Percentiles rank a stretch among this genome's conserved stretches.
Evolutionary conservation across 1,140 invertebrate genomes (phyloP).

Genomic region (Bombus consobrinus): DNA sequence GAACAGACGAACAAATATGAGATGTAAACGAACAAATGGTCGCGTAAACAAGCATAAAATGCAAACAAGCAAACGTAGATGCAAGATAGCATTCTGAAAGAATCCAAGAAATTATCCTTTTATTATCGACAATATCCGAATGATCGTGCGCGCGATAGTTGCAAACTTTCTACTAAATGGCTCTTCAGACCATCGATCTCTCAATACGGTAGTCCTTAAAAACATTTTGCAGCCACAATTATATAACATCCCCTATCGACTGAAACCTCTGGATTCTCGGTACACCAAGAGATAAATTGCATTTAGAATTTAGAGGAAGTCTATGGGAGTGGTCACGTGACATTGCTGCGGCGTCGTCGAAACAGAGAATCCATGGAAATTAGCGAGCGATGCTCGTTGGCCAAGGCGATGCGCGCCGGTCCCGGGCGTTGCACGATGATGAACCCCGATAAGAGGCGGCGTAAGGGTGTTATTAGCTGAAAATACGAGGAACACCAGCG

Average conservation of each 20-base stretch:
- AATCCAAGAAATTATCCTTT: too few species aligned
- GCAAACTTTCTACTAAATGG: too few species aligned
- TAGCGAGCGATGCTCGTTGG: slow-evolving; percentile 68
- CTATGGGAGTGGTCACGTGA: neutral
- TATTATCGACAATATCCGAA: too few species aligned
- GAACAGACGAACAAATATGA: neutral
- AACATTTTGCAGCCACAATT: neutral
- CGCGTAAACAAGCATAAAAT: neutral
- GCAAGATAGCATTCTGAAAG: too few species aligned
- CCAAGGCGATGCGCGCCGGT: slow-evolving; percentile 37
- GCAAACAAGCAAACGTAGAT: too few species aligned
- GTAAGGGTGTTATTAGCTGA: slow-evolving; percentile 79
- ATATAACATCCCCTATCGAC: neutral
- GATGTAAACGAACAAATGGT: neutral
- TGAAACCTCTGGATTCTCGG: neutral
- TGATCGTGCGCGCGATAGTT: too few species aligned
- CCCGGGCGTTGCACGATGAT: slow-evolving; percentile 70
- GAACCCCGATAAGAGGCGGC: slow-evolving; percentile 75
- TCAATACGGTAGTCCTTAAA: too few species aligned
- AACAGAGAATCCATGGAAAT: slow-evolving; percentile 71
- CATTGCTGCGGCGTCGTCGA: slow-evolving; percentile 10
- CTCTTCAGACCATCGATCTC: neutral
- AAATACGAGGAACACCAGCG: slow-evolving; percentile 76
- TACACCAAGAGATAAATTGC: neutral
- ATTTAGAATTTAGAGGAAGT: neutral